Conservation (phyloP, 2,888 invertebrate species). For the Pterostichus madidus region DNA sequence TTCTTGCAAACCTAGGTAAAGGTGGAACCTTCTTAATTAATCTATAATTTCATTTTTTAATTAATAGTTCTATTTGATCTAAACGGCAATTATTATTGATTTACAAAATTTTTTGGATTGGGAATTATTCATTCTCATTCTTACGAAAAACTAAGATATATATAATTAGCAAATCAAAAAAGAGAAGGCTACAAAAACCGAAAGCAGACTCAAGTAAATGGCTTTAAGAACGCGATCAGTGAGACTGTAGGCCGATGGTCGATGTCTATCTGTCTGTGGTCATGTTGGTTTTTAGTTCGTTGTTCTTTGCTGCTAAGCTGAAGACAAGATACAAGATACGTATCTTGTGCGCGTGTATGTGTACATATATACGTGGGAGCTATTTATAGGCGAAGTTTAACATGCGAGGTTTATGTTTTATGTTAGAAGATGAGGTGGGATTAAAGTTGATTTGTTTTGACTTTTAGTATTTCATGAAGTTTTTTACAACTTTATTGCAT, state of each 20-base stretch:
- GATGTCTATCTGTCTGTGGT: background rate
- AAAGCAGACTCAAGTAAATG: background rate
- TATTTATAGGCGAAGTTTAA: slow-evolving; percentile 20
- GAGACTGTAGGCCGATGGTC: background rate
- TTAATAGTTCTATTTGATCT: too few species aligned
- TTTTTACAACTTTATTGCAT: background rate
- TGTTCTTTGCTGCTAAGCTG: background rate
- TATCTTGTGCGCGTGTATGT: slow-evolving; percentile 28
- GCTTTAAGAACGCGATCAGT: background rate
- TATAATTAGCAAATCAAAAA: too few species aligned
- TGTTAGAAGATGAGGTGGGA: slow-evolving; percentile 14
- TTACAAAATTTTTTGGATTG: too few species aligned
- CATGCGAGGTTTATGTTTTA: slow-evolving; percentile 17
- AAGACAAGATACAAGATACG: slow-evolving; percentile 26
- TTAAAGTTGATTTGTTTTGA: slow-evolving; percentile 30
- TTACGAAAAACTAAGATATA: background rate
- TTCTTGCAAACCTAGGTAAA: too few species aligned
- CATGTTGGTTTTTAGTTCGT: background rate
- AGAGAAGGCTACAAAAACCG: too few species aligned
- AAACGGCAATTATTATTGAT: too few species aligned
- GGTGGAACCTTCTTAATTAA: too few species aligned
- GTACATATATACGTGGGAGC: background rate
- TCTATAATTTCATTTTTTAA: too few species aligned
- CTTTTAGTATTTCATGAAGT: background rate
- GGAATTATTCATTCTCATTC: too few species aligned